Evolutionary conservation across 1,140 invertebrate genomes (phyloP), one percentile per base, ranked within the genome.

Genomic region (Drosophila prosaltans): DNA sequence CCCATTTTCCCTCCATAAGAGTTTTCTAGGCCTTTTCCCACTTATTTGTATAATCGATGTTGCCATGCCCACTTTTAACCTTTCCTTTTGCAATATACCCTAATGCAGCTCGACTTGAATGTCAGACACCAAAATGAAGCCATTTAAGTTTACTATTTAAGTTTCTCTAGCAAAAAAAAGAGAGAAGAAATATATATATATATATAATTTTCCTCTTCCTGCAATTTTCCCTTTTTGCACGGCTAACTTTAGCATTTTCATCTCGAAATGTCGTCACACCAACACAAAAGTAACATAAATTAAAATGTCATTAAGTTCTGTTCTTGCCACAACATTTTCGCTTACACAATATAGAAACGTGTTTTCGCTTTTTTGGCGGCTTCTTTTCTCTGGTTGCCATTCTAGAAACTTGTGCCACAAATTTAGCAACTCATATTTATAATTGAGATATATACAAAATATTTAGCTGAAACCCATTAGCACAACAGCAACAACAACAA

Each of bases 401-500:
- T 43, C 26, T 30, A 36, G 26, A 63, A 43, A 36, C 9, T 24
- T 45, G 43, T 24, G 39, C 36, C 41, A 54, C 57, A 61, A 51
- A 74, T 57, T 74, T 67, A 39, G 72, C 64, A 51, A 64, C 61
- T 75, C 59, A 76, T 75, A 69, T 76, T 69, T 76, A 69, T 76
- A 69, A 76, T 76, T 69, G 65, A 69, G 43, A 55, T 28, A 28
- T 21, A 30, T 21, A 68, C 30, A 60, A 67, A 51, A 67, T 36
- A n/a, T 11, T 45, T 40, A 45, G 26, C 65, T 58, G 11, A 67
- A 32, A 60, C 43, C 39, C 67, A 77, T 77, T 77, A 77, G 16
- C 16, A 16, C 16, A 16, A 16, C 16, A 16, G 16, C 16, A 16
- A 69, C 74, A 77, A 61, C 26, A 58, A 48, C 21, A 43, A 43